These are phyloP conservation scores for Cantharis rustica DNA, from an alignment of 2,888 invertebrate genomes.

Conservation along the genomic window DNA sequence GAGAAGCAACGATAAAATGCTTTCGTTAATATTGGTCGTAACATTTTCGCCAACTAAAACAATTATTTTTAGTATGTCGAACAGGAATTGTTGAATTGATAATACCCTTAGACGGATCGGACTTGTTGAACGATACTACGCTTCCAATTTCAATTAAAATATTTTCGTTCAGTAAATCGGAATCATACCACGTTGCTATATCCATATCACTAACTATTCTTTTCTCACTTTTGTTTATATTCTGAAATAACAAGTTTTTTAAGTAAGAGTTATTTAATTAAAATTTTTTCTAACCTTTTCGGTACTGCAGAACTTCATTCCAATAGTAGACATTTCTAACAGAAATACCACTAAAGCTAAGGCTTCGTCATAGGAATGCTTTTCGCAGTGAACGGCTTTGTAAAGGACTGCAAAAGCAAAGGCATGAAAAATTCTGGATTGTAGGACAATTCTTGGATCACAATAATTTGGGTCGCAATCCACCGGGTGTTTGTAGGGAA, in stretches of 20 bases:
- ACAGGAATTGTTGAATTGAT: constrained; percentile 68
- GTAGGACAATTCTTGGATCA: constrained; percentile 68
- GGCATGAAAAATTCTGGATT: constrained; percentile 69
- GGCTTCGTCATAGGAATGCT: constrained; percentile 84
- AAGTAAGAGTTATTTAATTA: neutral
- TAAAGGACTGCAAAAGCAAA: constrained; percentile 82
- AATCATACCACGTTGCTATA: constrained; percentile 69
- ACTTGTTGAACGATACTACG: too few species aligned
- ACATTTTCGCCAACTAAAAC: constrained; percentile 42
- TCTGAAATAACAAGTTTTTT: neutral
- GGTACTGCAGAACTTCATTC: neutral
- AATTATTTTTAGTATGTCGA: neutral
- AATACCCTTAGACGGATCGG: constrained; percentile 57
- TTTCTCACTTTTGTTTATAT: neutral
- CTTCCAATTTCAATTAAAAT: constrained; percentile 69
- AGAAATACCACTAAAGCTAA: constrained; percentile 85
- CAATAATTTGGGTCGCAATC: constrained; percentile 67
- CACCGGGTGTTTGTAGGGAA: constrained; percentile 77
- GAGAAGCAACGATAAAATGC: constrained; percentile 85
- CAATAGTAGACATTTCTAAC: constrained; percentile 78
- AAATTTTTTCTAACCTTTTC: neutral
- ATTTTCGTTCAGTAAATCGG: constrained; percentile 77
- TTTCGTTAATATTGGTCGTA: constrained; percentile 71
- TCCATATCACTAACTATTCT: constrained; percentile 58
- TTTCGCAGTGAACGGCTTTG: constrained; percentile 75